A percentile compares a stretch with the other conserved stretches of the same genome.
These are phyloP conservation scores for Taenaris catops DNA, from an alignment of 2,888 invertebrate species.

Conservation along the genomic window DNA sequence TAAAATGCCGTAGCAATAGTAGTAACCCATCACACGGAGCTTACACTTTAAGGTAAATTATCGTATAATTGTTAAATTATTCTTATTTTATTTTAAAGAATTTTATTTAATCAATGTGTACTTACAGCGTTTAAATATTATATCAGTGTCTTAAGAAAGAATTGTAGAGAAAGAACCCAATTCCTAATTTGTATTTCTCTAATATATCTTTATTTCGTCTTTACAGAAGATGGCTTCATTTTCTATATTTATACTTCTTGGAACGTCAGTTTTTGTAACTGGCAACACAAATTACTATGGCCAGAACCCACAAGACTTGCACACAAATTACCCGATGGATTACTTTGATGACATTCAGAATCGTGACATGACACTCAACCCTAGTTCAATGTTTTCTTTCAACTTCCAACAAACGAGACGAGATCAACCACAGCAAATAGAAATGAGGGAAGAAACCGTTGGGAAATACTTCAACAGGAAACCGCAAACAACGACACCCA, in stretches of 20 bases:
- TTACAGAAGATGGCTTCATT: constrained; percentile 32
- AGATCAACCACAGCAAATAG: constrained; percentile 38
- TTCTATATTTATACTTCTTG: constrained; percentile 27
- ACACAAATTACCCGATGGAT: constrained; percentile 21
- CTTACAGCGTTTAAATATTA: too few species aligned
- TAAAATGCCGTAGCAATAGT: neutral
- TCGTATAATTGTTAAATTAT: neutral
- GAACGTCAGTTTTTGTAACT: constrained; percentile 28
- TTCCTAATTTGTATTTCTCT: constrained; percentile 1
- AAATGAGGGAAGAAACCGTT: constrained; percentile 39
- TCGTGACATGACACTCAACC: constrained; percentile 25
- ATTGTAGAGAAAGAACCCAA: neutral
- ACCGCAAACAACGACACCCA: constrained; percentile 29
- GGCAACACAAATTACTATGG: constrained; percentile 18
- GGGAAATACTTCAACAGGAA: constrained; percentile 35
- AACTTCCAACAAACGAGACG: constrained; percentile 38
- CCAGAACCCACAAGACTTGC: neutral
- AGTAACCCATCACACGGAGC: constrained; percentile 3
- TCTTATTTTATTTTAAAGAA: neutral
- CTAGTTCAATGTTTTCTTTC: constrained; percentile 33
- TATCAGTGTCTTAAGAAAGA: too few species aligned
- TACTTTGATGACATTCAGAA: constrained; percentile 27
- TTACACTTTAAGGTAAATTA: constrained; percentile 6
- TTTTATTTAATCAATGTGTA: too few species aligned
- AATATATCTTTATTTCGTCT: too few species aligned